Conservation (phyloP, 1,140 invertebrate species). For the Dysdera silvatica region DNA sequence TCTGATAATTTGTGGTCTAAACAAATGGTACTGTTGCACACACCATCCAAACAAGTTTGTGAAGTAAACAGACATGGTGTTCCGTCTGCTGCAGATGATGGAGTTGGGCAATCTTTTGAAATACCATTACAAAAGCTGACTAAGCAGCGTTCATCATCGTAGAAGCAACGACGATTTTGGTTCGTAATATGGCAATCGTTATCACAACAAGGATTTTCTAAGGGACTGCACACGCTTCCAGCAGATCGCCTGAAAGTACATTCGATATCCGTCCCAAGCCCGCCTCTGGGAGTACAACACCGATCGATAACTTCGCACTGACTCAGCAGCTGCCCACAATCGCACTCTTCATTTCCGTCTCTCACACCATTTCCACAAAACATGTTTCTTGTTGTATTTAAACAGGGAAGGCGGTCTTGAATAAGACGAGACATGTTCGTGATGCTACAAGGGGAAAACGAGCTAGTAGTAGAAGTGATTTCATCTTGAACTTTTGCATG, state of each 20-base stretch:
- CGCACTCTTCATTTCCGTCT: constrained; percentile 15
- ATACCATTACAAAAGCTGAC: constrained; percentile 11
- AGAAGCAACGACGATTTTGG: background rate
- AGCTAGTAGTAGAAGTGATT: background rate
- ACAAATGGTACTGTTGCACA: constrained; percentile 2
- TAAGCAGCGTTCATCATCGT: background rate
- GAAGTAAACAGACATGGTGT: background rate
- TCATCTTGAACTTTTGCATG: background rate
- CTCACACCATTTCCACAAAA: constrained; percentile 14
- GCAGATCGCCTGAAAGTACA: background rate
- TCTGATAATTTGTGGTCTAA: background rate
- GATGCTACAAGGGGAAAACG: constrained; percentile 23
- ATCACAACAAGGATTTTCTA: constrained; percentile 5
- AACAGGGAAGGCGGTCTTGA: background rate
- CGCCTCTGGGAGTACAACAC: constrained; percentile 14
- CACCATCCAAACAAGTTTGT: background rate
- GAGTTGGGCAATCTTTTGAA: background rate
- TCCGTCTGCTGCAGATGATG: background rate
- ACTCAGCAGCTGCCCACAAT: background rate
- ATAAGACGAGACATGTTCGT: background rate
- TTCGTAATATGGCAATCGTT: background rate
- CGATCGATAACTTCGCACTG: constrained; percentile 4
- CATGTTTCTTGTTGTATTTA: background rate
- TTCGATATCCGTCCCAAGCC: background rate
- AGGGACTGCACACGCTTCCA: background rate